A percentile compares a stretch with the other conserved stretches of the same genome.
Conservation (phyloP, 1,140 invertebrate species). For the Plectrocnemia conspersa region DNA sequence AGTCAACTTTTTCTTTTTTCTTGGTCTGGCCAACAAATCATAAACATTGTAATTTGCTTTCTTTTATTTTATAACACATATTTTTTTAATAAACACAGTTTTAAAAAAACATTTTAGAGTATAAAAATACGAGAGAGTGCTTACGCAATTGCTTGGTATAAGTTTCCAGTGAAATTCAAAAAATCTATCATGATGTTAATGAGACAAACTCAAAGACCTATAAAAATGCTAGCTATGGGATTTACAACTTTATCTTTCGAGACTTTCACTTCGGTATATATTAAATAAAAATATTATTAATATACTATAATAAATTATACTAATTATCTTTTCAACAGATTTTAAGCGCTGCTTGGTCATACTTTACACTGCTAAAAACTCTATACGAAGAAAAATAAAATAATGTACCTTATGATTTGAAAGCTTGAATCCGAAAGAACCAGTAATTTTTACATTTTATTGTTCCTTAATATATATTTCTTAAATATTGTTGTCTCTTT, state of each 20-base stretch:
- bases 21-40: conserved; percentile 21
- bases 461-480: too few species aligned
- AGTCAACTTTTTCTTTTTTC: conserved; percentile 18
- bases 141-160: conserved; percentile 16
- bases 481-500: too few species aligned
- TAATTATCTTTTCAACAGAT: conserved; percentile 16
- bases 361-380: conserved; percentile 22
- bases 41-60: conserved; percentile 19
- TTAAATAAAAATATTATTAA: neutral
- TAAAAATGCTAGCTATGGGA: conserved; percentile 8
- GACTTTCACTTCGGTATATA: conserved; percentile 19
- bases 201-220: conserved; percentile 13
- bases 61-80: neutral
- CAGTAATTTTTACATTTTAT: too few species aligned
- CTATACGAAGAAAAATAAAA: conserved; percentile 13
- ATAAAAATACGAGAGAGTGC: conserved; percentile 9
- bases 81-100: too few species aligned
- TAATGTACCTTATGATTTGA: too few species aligned
- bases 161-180: neutral
- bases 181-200: conserved; percentile 16
- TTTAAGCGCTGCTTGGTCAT: conserved; percentile 19
- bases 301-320: neutral
- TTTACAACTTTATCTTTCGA: conserved; percentile 16
- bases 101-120: conserved; percentile 13
- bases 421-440: too few species aligned